Conservation (phyloP, 2,888 invertebrate genomes). For the Teleogryllus oceanicus region DNA sequence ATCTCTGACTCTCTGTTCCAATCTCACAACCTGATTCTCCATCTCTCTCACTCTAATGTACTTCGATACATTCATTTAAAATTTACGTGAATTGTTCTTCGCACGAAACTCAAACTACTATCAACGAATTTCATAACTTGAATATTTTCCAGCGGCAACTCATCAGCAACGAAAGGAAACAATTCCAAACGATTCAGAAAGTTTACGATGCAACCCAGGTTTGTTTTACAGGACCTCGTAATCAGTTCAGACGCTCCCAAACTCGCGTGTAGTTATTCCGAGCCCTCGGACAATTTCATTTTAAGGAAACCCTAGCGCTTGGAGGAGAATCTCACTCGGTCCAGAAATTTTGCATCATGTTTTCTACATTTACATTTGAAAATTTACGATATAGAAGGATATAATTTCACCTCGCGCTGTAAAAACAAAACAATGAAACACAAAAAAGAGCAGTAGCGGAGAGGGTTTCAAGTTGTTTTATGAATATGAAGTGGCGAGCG, state of each 20-base stretch:
- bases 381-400: not conserved
- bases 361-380: slow-evolving; percentile 3
- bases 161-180: no score
- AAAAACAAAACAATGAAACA: slow-evolving; percentile 18
- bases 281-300: not conserved
- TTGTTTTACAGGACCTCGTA: not conserved
- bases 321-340: not conserved
- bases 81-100: no score
- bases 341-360: not conserved
- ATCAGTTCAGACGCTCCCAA: not conserved
- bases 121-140: no score
- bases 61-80: no score
- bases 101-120: no score
- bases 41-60: no score
- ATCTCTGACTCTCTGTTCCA: no score
- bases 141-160: no score
- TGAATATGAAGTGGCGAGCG: slow-evolving; percentile 18
- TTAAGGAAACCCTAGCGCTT: not conserved
- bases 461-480: slow-evolving; percentile 9
- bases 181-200: no score
- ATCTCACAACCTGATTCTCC: no score
- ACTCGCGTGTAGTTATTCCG: not conserved
- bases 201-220: no score
- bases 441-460: not conserved
- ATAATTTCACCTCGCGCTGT: not conserved